Evolutionary conservation across 2,113 vertebrate species (phyloP).

Genomic region (Nesoenas mayeri): DNA sequence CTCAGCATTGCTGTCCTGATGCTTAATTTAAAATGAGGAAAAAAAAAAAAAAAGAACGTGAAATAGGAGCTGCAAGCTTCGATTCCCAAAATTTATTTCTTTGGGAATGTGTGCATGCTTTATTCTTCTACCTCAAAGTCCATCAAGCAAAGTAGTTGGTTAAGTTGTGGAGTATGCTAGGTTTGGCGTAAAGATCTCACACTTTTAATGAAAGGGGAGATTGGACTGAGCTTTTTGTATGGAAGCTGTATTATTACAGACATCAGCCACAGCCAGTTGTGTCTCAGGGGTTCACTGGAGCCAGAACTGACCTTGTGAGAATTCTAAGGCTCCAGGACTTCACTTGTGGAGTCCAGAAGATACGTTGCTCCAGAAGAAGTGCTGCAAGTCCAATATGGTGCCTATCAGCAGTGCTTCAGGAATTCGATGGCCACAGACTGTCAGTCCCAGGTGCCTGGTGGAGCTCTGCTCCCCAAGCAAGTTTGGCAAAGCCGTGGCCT

Average conservation of each 20-base stretch:
- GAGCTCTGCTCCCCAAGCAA: neutral
- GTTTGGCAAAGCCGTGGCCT: neutral
- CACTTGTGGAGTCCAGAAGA: neutral
- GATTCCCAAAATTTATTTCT: neutral
- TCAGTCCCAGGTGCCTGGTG: neutral
- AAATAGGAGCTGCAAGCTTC: neutral
- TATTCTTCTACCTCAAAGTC: neutral
- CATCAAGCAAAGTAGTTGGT: neutral
- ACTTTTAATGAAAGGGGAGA: neutral
- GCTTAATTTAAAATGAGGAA: neutral
- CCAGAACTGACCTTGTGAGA: neutral
- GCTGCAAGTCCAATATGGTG: fast-evolving
- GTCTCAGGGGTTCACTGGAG: neutral
- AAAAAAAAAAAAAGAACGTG: neutral
- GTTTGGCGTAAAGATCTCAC: neutral
- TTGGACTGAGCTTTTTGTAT: neutral
- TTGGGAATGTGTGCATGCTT: neutral
- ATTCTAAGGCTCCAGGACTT: neutral
- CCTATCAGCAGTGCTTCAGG: neutral
- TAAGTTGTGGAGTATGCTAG: neutral
- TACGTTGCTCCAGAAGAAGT: neutral
- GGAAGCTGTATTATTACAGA: neutral
- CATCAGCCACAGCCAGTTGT: neutral
- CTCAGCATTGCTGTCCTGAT: neutral
- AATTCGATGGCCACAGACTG: neutral